Conservation (phyloP, 2,797 vertebrate genomes). For the Microctenopoma stevenorrisi region DNA sequence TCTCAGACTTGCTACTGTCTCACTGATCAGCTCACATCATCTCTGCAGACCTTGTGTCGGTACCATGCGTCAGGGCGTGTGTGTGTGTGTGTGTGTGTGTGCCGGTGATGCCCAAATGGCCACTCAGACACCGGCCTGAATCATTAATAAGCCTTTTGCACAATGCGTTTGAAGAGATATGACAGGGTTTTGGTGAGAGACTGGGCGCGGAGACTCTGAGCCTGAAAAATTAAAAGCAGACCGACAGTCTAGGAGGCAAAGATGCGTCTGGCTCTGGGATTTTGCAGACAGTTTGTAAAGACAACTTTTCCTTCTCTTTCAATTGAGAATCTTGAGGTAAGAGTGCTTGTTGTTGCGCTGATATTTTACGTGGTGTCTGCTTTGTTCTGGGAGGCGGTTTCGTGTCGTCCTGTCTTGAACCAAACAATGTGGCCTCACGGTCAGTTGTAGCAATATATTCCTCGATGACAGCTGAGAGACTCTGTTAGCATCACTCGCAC, state of each 20-base stretch:
- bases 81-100: conserved; percentile 32
- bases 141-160: conserved; percentile 80
- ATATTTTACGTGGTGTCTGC: conserved; percentile 8
- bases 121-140: conserved; percentile 71
- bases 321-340: conserved; percentile 67
- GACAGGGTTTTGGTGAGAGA: conserved; percentile 61
- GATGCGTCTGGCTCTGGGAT: conserved; percentile 74
- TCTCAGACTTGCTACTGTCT: no score
- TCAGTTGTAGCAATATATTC: conserved; percentile 32
- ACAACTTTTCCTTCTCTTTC: conserved; percentile 57
- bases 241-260: conserved; percentile 53
- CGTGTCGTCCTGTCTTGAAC: conserved; percentile 15
- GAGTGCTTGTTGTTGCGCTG: conserved; percentile 11
- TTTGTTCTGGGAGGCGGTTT: conserved; percentile 23
- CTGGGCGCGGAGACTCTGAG: conserved; percentile 26
- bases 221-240: conserved; percentile 67
- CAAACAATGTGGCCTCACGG: conserved; percentile 27
- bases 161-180: conserved; percentile 71
- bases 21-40: background rate
- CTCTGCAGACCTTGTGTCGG: conserved; percentile 12
- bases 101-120: conserved; percentile 58
- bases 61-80: conserved; percentile 47
- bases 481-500: conserved; percentile 43
- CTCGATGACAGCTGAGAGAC: conserved; percentile 48
- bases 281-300: conserved; percentile 69